These are phyloP conservation scores for Ditylenchus dipsaci DNA, from an alignment of 1,140 invertebrate genomes.

Conservation along the genomic window DNA sequence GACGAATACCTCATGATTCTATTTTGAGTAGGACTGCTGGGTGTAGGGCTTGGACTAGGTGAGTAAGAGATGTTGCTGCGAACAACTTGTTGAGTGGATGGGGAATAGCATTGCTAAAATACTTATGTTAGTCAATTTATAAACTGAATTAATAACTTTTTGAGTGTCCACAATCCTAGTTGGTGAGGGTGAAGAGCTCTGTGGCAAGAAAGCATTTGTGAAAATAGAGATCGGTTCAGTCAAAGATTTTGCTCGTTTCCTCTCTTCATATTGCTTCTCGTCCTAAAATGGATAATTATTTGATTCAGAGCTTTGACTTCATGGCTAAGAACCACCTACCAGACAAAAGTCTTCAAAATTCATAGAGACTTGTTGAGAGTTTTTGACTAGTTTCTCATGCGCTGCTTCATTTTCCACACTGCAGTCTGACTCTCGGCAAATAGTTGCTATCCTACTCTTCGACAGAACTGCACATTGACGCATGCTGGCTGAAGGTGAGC, in stretches of 20 bases:
- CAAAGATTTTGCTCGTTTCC: constrained; percentile 45
- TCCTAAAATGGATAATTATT: constrained; percentile 32
- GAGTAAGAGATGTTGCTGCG: constrained; percentile 44
- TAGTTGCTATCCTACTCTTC: constrained; percentile 30
- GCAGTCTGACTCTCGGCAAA: constrained; percentile 46
- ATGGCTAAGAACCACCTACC: constrained; percentile 14
- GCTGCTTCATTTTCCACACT: constrained; percentile 39
- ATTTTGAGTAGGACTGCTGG: constrained; percentile 27
- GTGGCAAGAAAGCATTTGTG: constrained; percentile 42
- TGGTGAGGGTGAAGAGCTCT: constrained; percentile 42
- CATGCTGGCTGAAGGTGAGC: constrained; percentile 26
- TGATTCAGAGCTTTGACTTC: neutral
- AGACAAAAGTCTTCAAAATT: constrained; percentile 46
- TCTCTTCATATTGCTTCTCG: constrained; percentile 41
- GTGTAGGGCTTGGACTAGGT: constrained; percentile 46
- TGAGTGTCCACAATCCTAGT: constrained; percentile 33
- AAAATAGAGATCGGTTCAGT: constrained; percentile 47
- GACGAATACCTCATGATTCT: constrained; percentile 39
- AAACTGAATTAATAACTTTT: constrained; percentile 25
- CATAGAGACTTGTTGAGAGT: constrained; percentile 41
- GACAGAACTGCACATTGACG: constrained; percentile 2
- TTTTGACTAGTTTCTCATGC: constrained; percentile 42
- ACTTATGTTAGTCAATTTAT: neutral
- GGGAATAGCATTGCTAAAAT: constrained; percentile 48
- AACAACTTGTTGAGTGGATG: constrained; percentile 41